Base-by-base conservation (phyloP, 2,113 vertebrate genomes). In the Semicossyphus pulcher region DNA sequence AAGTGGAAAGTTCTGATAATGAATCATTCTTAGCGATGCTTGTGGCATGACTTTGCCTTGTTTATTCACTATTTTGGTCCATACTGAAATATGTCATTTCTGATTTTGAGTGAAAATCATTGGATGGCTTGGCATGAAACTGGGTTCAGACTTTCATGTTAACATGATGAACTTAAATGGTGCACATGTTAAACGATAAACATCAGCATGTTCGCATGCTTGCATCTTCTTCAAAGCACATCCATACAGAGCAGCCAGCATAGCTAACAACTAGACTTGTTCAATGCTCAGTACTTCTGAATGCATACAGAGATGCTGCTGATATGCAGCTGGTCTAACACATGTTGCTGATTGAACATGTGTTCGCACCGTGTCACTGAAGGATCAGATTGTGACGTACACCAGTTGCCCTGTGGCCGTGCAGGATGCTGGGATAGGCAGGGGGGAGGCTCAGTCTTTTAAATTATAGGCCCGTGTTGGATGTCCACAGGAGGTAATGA, bases 401-500 rank as follows among this genome's bases (percentile, higher is more conserved):
- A 65, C 34, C 44, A 76, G 71, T 83, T 80, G 60, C 51, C 77
- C 72, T 56, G 74, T 62, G 84, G 75, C 45, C 21, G 0, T 23
- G 36, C 45, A 52, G 54, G 48, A 54, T 60, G 63, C 54, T 70
- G 32, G 47, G 74, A 86, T 69, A 78, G 70, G 58, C 31, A 29
- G 23, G 15, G 36, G 59, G 64, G 23, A 53, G 58, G 62, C 28
- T 53, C 59, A 15, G 44, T 58, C 20, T 86, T 66, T 75, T 60
- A 88, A 91, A 91, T 90, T 86, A 90, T 67, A 85, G 83, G 70
- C 80, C 59, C 23, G 54, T 23, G 56, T 51, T 87, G 71, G 52
- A 75, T 52, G 67, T 80, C 69, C 62, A 26, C 71, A 74, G 58
- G 51, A 81, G 48, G 76, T 90, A 89, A 88, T 87, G 83, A 88